phyloP scores from a whole-genome alignment of 1,140 invertebrate species.

The Andricus grossulariae region DNA sequence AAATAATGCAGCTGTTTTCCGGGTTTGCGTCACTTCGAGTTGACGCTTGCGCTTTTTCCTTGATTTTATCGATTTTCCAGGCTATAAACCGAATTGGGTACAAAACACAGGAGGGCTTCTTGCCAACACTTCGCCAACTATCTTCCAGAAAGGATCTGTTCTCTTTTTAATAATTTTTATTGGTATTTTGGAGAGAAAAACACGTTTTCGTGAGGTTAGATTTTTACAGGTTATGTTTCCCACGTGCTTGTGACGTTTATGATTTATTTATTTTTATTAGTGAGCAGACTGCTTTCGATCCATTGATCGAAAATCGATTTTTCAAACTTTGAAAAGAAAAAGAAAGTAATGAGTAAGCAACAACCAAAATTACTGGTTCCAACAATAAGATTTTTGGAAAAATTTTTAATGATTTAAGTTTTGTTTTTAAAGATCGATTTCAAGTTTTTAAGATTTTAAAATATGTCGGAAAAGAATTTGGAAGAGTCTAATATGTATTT shows the following conservation, averaged over 20 bases:
- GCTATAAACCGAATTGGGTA: background rate
- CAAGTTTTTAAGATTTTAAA: too few relatives aligned
- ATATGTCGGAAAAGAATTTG: too few relatives aligned
- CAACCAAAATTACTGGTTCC: too few relatives aligned
- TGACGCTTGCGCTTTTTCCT: constrained; percentile 30
- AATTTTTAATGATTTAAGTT: too few relatives aligned
- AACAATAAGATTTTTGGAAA: too few relatives aligned
- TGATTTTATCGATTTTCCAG: constrained; percentile 18
- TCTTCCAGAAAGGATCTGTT: background rate
- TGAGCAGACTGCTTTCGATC: too few relatives aligned
- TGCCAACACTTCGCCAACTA: background rate
- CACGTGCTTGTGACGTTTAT: background rate
- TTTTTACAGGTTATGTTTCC: background rate
- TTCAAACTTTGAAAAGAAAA: too few relatives aligned
- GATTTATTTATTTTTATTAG: too few relatives aligned
- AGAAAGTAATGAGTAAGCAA: too few relatives aligned
- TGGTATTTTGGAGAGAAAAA: background rate
- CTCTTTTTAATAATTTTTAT: background rate
- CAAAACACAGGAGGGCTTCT: background rate
- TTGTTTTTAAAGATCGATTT: too few relatives aligned
- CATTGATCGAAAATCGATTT: too few relatives aligned
- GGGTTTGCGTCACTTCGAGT: background rate
- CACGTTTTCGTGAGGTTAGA: background rate
- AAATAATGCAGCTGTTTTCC: constrained; percentile 22
- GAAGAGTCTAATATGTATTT: too few relatives aligned